Evolutionary conservation across 2,888 invertebrate species (phyloP).

Genomic region (Meganola albula): DNA sequence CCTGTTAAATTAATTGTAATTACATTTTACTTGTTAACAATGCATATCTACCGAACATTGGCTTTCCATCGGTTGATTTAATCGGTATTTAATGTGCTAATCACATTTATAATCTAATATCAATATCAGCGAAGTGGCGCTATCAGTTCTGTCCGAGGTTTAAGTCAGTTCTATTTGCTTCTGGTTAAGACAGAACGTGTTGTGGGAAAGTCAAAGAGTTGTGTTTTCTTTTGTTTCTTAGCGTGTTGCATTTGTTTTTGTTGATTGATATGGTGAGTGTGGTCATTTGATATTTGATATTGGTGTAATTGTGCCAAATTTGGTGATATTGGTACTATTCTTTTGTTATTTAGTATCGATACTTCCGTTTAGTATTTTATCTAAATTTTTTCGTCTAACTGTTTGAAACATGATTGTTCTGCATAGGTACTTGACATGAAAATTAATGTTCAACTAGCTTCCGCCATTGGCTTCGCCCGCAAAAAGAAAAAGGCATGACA

Average conservation of each 20-base stretch:
- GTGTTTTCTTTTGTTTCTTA: slow-evolving; percentile 26
- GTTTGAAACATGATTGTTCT: no score
- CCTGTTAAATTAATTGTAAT: no score
- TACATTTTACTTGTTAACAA: neutral
- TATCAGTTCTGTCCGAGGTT: slow-evolving; percentile 42
- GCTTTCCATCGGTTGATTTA: slow-evolving; percentile 31
- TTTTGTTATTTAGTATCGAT: no score
- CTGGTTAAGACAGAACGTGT: slow-evolving; percentile 13
- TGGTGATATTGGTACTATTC: no score
- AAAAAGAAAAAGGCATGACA: no score
- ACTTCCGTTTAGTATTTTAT: no score
- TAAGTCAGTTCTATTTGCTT: slow-evolving; percentile 20
- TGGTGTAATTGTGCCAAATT: no score
- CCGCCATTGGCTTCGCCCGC: no score
- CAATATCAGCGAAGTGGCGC: slow-evolving; percentile 44
- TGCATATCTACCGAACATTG: slow-evolving; percentile 12
- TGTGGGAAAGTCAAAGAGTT: slow-evolving; percentile 18
- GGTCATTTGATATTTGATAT: no score
- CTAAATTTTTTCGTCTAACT: no score
- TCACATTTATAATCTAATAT: slow-evolving; percentile 51
- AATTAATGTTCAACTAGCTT: no score
- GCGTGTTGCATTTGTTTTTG: slow-evolving; percentile 21
- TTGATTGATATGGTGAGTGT: slow-evolving; percentile 34
- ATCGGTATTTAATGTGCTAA: slow-evolving; percentile 38
- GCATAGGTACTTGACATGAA: no score